Evolutionary conservation across 2,888 invertebrate species (phyloP), one percentile per base, ranked within the genome.

Genomic region (Neelides folsomi): DNA sequence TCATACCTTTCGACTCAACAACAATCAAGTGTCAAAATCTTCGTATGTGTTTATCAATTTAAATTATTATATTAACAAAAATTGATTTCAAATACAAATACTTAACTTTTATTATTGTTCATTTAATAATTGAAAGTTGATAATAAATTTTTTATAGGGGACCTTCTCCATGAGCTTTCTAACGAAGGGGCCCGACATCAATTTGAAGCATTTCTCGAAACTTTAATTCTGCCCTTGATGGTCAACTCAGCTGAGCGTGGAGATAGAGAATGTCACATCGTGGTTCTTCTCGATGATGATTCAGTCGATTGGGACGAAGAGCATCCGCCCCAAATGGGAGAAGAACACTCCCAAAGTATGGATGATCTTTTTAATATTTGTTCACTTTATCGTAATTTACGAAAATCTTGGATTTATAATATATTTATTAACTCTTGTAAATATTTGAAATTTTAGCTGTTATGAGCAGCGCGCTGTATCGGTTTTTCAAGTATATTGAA

Each of bases 401-500:
- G 9, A 16, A 27, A 45, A 12, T 45, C n/a, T n/a, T 45, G 45
- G 20, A 45, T 27, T 10, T 34, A 34, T 8, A 42, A 16, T 27
- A 35, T 15, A 16, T 16, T 20, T 12, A 41, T 15, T 12, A 41
- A 8, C 18, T 44, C 35, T 20, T 39, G 9, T 39, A 15, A 44
- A 6, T 44, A 19, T 41, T 48, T 6, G n/a, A 50, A 59, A 52
- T 72, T 73, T n/a, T 69, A 84, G 84, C 94, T 53, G 88, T 97
- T 45, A 82, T 89, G 68, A 92, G 89, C 67, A 95, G 94, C 4
- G 86, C 88, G 40, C 83, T 97, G 78, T 93, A 95, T 71, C 78
- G 95, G 62, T 98, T 97, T 76, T 98, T 98, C 76, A 97, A 97
- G 70, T 99, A 99, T 72, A 95, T 98, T 58, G 98, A 99, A 72